Percentiles rank a stretch among this genome's conserved stretches.
phyloP scores from a whole-genome alignment of 1,140 invertebrate genomes.

The Elysia chlorotica region DNA sequence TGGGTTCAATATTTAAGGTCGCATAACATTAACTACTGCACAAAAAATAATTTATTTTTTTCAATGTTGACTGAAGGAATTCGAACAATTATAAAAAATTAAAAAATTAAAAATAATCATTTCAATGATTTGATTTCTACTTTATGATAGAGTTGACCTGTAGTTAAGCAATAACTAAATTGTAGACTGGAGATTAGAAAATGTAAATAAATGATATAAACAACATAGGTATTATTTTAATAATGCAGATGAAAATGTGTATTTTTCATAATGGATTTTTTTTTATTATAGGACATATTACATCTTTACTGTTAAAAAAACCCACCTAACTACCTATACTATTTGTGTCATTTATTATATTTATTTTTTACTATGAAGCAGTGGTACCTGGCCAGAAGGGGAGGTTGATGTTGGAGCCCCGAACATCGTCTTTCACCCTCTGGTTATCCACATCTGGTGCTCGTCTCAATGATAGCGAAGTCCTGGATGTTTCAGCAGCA shows the following conservation, averaged over 20 bases:
- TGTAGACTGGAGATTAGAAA: background rate
- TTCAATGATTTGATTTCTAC: too few relatives aligned
- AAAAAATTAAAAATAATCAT: too few relatives aligned
- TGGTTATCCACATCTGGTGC: constrained; percentile 64
- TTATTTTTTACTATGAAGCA: background rate
- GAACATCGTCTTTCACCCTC: constrained; percentile 65
- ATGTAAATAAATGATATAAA: background rate
- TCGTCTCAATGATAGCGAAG: constrained; percentile 77
- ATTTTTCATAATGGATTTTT: background rate
- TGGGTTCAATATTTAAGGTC: background rate
- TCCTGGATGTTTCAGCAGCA: constrained; percentile 72
- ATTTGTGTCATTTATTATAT: background rate
- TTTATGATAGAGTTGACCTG: too few relatives aligned
- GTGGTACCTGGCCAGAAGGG: constrained; percentile 75
- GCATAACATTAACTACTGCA: too few relatives aligned
- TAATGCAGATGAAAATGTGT: too few relatives aligned
- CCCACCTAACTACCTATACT: background rate
- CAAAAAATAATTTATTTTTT: too few relatives aligned
- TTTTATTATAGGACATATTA: background rate
- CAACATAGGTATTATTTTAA: background rate
- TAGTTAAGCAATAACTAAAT: too few relatives aligned
- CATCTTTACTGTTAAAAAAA: background rate
- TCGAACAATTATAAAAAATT: too few relatives aligned
- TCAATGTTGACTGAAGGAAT: too few relatives aligned
- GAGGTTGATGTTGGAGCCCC: constrained; percentile 74